phyloP scores from a whole-genome alignment of 2,888 invertebrate species.

The Luperina nickerlii region DNA sequence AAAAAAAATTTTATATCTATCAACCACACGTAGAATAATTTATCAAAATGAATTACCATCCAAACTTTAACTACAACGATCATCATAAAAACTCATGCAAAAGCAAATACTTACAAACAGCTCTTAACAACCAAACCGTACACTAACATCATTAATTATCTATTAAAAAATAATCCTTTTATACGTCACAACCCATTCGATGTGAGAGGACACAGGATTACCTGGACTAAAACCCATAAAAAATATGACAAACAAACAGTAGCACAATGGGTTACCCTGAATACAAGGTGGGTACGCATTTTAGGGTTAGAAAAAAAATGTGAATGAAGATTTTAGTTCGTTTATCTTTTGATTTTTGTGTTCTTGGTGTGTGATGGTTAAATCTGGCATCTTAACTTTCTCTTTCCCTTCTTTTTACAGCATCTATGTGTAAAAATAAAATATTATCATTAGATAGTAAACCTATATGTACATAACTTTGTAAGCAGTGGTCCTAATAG shows the following conservation, averaged over 20 bases:
- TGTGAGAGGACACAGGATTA: slow-evolving; percentile 87
- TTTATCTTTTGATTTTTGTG: slow-evolving; percentile 25
- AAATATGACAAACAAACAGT: slow-evolving; percentile 85
- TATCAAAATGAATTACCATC: slow-evolving; percentile 45
- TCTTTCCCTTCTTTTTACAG: background rate
- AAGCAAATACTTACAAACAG: slow-evolving; percentile 62
- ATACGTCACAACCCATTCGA: slow-evolving; percentile 87
- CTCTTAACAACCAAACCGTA: slow-evolving; percentile 71
- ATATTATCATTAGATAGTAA: background rate
- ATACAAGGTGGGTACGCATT: slow-evolving; percentile 73
- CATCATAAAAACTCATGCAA: slow-evolving; percentile 60
- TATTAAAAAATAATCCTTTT: slow-evolving; percentile 89
- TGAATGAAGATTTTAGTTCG: slow-evolving; percentile 58
- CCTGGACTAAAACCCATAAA: slow-evolving; percentile 87
- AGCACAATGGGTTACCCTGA: slow-evolving; percentile 81
- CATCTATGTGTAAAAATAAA: background rate
- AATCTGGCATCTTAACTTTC: background rate
- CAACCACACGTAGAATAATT: background rate
- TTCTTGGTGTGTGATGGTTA: background rate
- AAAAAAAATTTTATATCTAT: background rate
- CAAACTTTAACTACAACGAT: slow-evolving; percentile 16
- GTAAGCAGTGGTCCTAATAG: too few relatives aligned
- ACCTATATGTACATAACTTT: too few relatives aligned
- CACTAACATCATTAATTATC: slow-evolving; percentile 87
- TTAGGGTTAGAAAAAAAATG: slow-evolving; percentile 67